Conservation (phyloP, 1,140 invertebrate genomes). For the Achatina immaculata region DNA sequence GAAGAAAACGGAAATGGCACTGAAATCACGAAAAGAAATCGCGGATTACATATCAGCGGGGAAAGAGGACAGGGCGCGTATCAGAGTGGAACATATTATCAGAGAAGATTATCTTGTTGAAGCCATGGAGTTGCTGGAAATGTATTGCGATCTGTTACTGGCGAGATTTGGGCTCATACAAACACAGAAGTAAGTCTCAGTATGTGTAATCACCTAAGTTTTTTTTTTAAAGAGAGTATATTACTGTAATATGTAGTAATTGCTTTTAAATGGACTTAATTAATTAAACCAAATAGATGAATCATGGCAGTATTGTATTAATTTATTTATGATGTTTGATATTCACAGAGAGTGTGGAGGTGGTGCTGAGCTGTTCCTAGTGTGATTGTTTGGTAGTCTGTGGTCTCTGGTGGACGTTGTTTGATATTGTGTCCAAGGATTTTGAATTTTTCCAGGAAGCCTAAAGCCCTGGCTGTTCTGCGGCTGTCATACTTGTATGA, state of each 20-base stretch:
- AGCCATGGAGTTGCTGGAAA: conserved; percentile 98
- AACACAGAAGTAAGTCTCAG: conserved; percentile 87
- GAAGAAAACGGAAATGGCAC: conserved; percentile 96
- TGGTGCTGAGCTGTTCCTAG: too few species aligned
- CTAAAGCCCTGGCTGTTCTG: too few species aligned
- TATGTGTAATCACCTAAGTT: background rate
- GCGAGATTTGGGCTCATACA: conserved; percentile 97
- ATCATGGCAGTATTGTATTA: too few species aligned
- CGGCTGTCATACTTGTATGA: too few species aligned
- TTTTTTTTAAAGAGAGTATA: background rate
- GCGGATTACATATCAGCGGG: conserved; percentile 88
- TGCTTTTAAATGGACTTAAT: too few species aligned
- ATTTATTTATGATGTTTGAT: too few species aligned
- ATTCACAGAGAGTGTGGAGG: too few species aligned
- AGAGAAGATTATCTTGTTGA: conserved; percentile 99
- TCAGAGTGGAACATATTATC: conserved; percentile 98
- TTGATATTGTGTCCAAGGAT: too few species aligned
- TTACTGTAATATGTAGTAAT: background rate
- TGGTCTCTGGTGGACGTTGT: too few species aligned
- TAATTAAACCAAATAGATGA: too few species aligned
- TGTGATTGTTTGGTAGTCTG: too few species aligned
- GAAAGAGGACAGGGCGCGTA: conserved; percentile 93
- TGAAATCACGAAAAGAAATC: conserved; percentile 97
- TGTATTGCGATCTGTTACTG: conserved; percentile 98
- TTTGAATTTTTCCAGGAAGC: too few species aligned